phyloP scores from a whole-genome alignment of 1,140 invertebrate genomes.

The Sminthurinus signatus region DNA sequence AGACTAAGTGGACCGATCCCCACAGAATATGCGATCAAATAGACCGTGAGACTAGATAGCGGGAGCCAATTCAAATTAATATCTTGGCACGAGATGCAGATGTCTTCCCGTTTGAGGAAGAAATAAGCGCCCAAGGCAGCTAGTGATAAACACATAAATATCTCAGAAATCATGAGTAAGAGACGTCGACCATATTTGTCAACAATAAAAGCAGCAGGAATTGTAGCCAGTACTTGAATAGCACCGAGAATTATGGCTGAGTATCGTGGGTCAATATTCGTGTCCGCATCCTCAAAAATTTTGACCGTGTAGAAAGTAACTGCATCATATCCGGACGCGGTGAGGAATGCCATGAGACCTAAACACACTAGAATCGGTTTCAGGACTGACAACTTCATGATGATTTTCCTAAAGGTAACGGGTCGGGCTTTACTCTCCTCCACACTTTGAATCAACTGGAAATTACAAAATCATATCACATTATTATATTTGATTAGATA shows the following conservation, averaged over 20 bases:
- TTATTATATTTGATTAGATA: too few species aligned
- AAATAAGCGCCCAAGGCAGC: constrained; percentile 47
- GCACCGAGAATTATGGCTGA: constrained; percentile 50
- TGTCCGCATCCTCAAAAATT: constrained; percentile 47
- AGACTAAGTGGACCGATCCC: constrained; percentile 64
- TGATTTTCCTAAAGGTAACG: constrained; percentile 24
- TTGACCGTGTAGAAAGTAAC: constrained; percentile 58
- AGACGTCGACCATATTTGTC: constrained; percentile 56
- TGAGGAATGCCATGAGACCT: constrained; percentile 71
- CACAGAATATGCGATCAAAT: constrained; percentile 49
- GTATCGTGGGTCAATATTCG: constrained; percentile 41
- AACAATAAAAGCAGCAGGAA: constrained; percentile 51
- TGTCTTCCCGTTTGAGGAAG: constrained; percentile 43
- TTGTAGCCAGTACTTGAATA: constrained; percentile 50
- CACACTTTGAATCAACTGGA: constrained; percentile 42
- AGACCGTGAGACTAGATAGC: constrained; percentile 48
- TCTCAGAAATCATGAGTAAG: constrained; percentile 52
- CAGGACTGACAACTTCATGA: constrained; percentile 24
- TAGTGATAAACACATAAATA: constrained; percentile 48
- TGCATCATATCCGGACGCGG: constrained; percentile 46
- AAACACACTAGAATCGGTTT: constrained; percentile 66
- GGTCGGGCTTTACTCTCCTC: constrained; percentile 43
- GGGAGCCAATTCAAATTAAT: constrained; percentile 46
- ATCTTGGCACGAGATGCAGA: background rate
- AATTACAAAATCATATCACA: constrained; percentile 7